Evolutionary conservation across 2,888 invertebrate species (phyloP).

Genomic region (Mystacides longicornis): DNA sequence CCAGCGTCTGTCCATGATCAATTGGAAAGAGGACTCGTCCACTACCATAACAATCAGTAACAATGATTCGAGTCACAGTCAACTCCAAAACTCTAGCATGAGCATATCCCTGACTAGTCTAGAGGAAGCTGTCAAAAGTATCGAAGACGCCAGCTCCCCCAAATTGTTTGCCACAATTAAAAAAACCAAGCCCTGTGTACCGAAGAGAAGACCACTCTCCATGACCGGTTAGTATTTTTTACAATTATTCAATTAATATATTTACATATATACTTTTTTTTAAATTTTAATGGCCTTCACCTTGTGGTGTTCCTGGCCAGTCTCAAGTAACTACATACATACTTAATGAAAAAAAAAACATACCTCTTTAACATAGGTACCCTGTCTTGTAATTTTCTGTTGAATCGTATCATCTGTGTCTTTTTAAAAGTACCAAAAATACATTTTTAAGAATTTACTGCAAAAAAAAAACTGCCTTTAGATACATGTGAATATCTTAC

Average conservation of each 20-base stretch:
- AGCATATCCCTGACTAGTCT: conserved; percentile 41
- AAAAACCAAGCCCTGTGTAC: conserved; percentile 44
- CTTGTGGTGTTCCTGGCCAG: no score
- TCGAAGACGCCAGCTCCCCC: conserved; percentile 42
- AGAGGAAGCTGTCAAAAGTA: conserved; percentile 42
- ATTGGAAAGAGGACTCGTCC: background rate
- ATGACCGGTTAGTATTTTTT: conserved; percentile 48
- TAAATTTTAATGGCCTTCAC: no score
- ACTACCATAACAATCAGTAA: background rate
- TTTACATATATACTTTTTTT: no score
- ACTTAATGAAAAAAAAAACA: no score
- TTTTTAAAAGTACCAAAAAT: no score
- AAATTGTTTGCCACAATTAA: conserved; percentile 41
- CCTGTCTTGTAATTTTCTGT: no score
- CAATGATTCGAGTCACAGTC: background rate
- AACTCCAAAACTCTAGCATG: conserved; percentile 34
- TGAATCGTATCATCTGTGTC: no score
- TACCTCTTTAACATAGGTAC: no score
- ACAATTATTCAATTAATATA: background rate
- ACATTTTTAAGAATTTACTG: no score
- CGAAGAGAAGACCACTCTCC: conserved; percentile 51
- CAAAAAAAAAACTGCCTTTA: no score
- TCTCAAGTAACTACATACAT: no score
- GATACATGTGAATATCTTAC: conserved; percentile 22
- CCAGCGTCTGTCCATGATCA: conserved; percentile 3